Evolutionary conservation across 2,113 vertebrate genomes (phyloP), one percentile per base, ranked within the genome.

Genomic region (Tupaia tana): DNA sequence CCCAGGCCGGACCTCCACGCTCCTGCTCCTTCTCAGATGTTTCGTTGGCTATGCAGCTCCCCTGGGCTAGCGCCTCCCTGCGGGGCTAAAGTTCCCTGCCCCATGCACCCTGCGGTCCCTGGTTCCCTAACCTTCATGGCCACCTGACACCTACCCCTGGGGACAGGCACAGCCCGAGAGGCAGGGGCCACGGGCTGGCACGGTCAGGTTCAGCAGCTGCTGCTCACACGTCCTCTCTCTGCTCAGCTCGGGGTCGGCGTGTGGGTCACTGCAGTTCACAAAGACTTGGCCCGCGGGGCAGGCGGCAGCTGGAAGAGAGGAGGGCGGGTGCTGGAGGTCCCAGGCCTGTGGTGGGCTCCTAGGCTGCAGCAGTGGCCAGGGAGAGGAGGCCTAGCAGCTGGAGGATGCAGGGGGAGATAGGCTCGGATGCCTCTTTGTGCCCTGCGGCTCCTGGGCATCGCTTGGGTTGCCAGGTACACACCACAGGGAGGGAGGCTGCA

Each of bases 161-260:
- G 99, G 99, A 95, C 99, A 99, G 86, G 98, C 97, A 0, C 99
- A 99, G 84, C 99, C 99, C 0, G 99, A 98, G 79, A 99, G 98
- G 77, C 99, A 99, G 34, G 99, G 99, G 92, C 99, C 98, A 0
- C 98, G 99, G 43, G 98, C 89, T 5, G 99, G 98, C 89, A 99
- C 96, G 74, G 99, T 99, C 95, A 99, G 98, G 97, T 99, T 99
- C 71, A 99, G 98, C 95, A 99, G 98, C 96, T 99, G 99, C 64
- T 99, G 99, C 94, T 99, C 99, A 95, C 99, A 99, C 1, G 99
- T 99, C 91, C 98, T 98, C 95, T 99, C 99, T 95, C 98, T 98
- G 96, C 97, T 99, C 52, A 98, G 93, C 56, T 97, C 97, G 0
- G 97, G 94, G 81, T 98, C 96, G 0, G 96, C 87, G 18, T 96